These are phyloP conservation scores for Drosophila affinis DNA, from an alignment of 2,888 invertebrate genomes.

Conservation along the genomic window DNA sequence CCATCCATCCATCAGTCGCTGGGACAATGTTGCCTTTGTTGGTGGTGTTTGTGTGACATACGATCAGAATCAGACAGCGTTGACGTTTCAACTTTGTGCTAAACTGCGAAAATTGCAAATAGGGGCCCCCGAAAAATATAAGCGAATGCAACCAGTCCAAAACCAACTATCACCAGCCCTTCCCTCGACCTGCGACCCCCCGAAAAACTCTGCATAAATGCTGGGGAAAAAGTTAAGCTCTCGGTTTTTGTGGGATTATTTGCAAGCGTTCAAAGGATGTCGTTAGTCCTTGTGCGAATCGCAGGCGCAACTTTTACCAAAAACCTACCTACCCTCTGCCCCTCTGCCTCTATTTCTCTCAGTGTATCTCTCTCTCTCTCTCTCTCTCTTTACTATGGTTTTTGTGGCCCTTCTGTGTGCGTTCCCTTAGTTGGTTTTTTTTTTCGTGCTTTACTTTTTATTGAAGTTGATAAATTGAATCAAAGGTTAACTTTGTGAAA, in stretches of 20 bases:
- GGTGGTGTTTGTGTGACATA: conserved; percentile 38
- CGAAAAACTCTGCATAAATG: conserved; percentile 58
- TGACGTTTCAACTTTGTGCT: conserved; percentile 75
- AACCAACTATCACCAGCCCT: too few species aligned
- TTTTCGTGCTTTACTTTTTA: conserved; percentile 34
- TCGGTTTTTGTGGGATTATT: conserved; percentile 74
- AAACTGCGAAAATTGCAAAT: conserved; percentile 61
- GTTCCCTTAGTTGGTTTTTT: conserved; percentile 28
- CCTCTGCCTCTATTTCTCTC: neutral
- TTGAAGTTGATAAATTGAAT: conserved; percentile 69
- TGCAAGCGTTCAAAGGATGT: conserved; percentile 70
- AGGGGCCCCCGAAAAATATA: conserved; percentile 39
- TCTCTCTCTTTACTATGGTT: conserved; percentile 21
- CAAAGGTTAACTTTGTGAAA: conserved; percentile 63
- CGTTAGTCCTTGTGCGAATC: conserved; percentile 50
- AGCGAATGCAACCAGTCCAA: conserved; percentile 19
- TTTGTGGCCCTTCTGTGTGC: conserved; percentile 33
- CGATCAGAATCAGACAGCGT: conserved; percentile 67
- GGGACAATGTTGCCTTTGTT: conserved; percentile 57
- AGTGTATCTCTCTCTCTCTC: conserved; percentile 5
- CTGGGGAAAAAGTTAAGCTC: conserved; percentile 69
- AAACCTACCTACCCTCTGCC: neutral
- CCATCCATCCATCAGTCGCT: conserved; percentile 24
- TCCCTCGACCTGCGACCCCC: neutral
- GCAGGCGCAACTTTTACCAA: conserved; percentile 58